Evolutionary conservation across 2,888 invertebrate species (phyloP), one percentile per base, ranked within the genome.

Genomic region (Lasius fuliginosus): DNA sequence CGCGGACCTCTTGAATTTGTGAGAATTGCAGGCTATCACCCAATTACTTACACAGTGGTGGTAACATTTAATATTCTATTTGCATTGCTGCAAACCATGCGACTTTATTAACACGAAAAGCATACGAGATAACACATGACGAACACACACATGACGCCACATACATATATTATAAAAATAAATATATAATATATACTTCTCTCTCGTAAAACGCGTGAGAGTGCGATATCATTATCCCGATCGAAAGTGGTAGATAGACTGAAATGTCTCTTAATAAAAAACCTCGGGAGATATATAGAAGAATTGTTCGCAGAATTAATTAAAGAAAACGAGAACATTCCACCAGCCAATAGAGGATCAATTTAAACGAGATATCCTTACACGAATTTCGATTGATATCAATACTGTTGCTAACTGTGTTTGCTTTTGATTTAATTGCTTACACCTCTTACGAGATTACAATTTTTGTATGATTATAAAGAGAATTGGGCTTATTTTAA

Each of bases 181-280:
- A 87, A 91, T 87, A 92, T 91, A 91, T 93, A 93, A 91, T 92
- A 92, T 91, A 92, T 91, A 92, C 87, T 91, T 92, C n/a, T 67
- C 76, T 68, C 91, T 88, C 92, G 91, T 91, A 89, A 89, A 88
- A 85, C 87, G 85, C 89, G 90, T 88, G 89, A 88, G 87, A 87
- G 84, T 88, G 90, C 90, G 91, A 90, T 91, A 90, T 93, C 88
- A 90, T 92, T 91, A 88, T 88, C 87, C 88, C 88, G 88, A 89
- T 90, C 84, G 83, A 89, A 88, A 87, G 85, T 87, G 87, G 82
- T 87, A 88, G 71, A 86, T 85, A 84, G 82, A 83, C 49, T 46
- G 58, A 89, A 82, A 42, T 62, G 62, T 82, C 83, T 90, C 79
- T 84, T 85, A 77, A 58, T 49, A 76, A 85, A 79, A 12, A 86